Evolutionary conservation across 2,113 vertebrate genomes (phyloP).

Genomic region (human (Homo sapiens)): DNA sequence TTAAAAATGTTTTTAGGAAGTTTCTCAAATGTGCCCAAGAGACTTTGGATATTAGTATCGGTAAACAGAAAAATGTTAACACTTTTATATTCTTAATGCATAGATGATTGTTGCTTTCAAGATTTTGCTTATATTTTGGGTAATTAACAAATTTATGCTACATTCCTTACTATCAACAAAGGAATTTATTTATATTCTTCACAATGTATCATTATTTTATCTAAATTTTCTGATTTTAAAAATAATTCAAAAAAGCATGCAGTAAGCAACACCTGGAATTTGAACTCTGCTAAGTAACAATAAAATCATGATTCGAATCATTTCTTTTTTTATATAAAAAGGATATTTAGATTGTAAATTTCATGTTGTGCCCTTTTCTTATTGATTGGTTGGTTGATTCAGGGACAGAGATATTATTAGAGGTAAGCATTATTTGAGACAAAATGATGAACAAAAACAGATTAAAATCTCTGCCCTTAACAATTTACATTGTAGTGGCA

Average conservation of each 20-base stretch:
- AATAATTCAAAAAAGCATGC: not conserved
- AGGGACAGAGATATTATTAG: not conserved
- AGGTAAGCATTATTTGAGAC: not conserved
- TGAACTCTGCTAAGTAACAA: not conserved
- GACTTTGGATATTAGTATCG: not conserved
- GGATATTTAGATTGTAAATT: not conserved
- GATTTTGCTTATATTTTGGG: not conserved
- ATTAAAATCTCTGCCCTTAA: not conserved
- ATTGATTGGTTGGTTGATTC: not conserved
- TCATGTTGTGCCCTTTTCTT: not conserved
- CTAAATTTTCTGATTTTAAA: not conserved
- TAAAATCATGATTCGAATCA: not conserved
- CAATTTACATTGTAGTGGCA: not conserved
- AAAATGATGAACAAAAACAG: not conserved
- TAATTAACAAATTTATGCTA: not conserved
- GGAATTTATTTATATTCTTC: not conserved
- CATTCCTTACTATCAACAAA: not conserved
- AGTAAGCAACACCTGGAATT: not conserved
- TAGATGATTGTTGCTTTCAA: not conserved
- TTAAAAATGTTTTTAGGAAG: not conserved
- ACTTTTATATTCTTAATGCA: not conserved
- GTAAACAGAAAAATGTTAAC: not conserved
- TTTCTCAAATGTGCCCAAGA: not conserved
- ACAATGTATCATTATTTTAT: not conserved
- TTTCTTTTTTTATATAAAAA: not conserved